phyloP scores from a whole-genome alignment of 2,888 invertebrate species.

The Endotricha flammealis region DNA sequence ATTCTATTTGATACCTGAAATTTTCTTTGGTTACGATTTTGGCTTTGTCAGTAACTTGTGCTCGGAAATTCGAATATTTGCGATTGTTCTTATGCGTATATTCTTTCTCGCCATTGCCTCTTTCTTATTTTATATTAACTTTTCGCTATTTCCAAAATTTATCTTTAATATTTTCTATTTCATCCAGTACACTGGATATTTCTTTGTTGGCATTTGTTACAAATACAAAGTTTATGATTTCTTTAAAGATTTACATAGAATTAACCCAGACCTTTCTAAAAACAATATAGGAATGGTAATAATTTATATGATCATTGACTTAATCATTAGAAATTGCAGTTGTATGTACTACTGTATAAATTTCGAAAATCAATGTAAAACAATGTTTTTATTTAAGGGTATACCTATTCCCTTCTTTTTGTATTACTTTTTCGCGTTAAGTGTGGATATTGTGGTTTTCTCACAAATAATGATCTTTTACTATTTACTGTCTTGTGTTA shows the following conservation, averaged over 20 bases:
- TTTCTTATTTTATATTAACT: neutral
- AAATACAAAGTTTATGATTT: neutral
- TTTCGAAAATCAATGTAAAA: neutral
- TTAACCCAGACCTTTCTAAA: neutral
- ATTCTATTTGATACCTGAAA: neutral
- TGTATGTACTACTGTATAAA: neutral
- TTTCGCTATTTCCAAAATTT: neutral
- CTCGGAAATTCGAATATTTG: neutral
- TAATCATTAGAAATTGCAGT: neutral
- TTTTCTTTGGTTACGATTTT: neutral
- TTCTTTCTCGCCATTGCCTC: neutral
- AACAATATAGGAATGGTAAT: neutral
- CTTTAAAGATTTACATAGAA: neutral
- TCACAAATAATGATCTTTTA: slow-evolving; percentile 2
- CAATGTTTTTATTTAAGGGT: neutral
- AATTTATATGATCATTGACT: neutral
- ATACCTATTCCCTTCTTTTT: neutral
- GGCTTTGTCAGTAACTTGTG: neutral
- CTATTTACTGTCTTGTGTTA: neutral
- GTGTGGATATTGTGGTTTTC: neutral
- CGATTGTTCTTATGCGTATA: neutral
- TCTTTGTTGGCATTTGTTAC: neutral
- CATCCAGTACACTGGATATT: neutral
- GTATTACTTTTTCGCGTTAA: neutral
- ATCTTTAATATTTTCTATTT: neutral